Evolutionary conservation across 2,113 vertebrate species (phyloP).

Genomic region (Oxyruncus cristatus): DNA sequence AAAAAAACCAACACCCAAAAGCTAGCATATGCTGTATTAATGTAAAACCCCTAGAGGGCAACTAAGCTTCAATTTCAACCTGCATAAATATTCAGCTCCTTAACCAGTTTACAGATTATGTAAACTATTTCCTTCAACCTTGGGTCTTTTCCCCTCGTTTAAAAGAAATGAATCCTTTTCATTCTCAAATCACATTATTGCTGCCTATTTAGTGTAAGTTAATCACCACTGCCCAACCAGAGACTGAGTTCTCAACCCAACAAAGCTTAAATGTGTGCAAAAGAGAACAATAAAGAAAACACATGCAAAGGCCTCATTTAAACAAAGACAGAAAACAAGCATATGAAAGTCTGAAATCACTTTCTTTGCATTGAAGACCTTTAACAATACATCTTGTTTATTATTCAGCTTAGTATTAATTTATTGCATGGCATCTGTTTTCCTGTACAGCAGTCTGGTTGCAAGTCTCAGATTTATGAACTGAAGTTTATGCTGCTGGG

Average conservation of each 20-base stretch:
- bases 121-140: slow-evolving; percentile 54
- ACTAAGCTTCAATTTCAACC: slow-evolving; percentile 73
- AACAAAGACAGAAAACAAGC: slow-evolving; percentile 61
- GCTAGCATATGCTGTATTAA: slow-evolving; percentile 69
- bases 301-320: slow-evolving; percentile 40
- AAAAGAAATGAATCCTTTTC: slow-evolving; percentile 68
- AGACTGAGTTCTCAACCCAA: slow-evolving; percentile 13
- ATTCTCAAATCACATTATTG: slow-evolving; percentile 66
- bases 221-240: slow-evolving; percentile 53
- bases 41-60: slow-evolving; percentile 78
- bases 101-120: slow-evolving; percentile 48
- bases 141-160: slow-evolving; percentile 23
- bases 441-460: slow-evolving; percentile 15
- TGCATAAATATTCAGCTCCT: slow-evolving; percentile 58
- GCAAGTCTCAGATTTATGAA: not conserved
- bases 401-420: slow-evolving; percentile 61
- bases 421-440: slow-evolving; percentile 57
- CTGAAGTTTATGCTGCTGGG: not conserved
- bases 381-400: slow-evolving; percentile 47
- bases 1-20: not conserved
- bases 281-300: slow-evolving; percentile 42
- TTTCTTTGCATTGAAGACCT: slow-evolving; percentile 19
- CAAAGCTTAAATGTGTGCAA: slow-evolving; percentile 35
- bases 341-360: slow-evolving; percentile 62
- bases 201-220: slow-evolving; percentile 65